Evolutionary conservation across 2,888 invertebrate species (phyloP).

Genomic region (Rutpela maculata): DNA sequence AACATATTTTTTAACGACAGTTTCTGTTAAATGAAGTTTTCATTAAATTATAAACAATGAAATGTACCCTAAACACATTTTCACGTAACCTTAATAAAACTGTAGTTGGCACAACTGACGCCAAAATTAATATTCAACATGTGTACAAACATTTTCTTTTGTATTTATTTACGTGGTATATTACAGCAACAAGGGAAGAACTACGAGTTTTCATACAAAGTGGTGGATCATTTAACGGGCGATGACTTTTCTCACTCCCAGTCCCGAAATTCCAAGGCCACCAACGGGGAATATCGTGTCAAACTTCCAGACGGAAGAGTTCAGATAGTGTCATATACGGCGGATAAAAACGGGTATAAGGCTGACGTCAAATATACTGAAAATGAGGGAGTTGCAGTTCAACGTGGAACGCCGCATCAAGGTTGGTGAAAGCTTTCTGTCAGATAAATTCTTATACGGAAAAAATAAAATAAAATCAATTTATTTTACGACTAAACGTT

Average conservation of each 20-base stretch:
- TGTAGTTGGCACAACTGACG: constrained; percentile 1
- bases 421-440: constrained; percentile 35
- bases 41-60: background rate
- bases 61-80: background rate
- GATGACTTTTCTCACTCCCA: constrained; percentile 83
- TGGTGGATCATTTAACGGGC: constrained; percentile 79
- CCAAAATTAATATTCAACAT: constrained; percentile 17
- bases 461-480: constrained; percentile 22
- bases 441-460: constrained; percentile 1
- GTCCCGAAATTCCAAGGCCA: constrained; percentile 78
- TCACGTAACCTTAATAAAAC: constrained; percentile 1
- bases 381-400: constrained; percentile 44
- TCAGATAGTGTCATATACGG: constrained; percentile 77
- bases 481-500: background rate
- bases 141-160: constrained; percentile 27
- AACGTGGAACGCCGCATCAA: constrained; percentile 31
- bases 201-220: constrained; percentile 82
- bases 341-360: constrained; percentile 81
- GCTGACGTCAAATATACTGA: constrained; percentile 79
- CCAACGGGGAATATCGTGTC: constrained; percentile 82
- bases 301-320: constrained; percentile 81
- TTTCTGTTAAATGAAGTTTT: background rate
- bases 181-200: constrained; percentile 70
- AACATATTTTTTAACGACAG: too few relatives aligned
- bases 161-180: constrained; percentile 41